Evolutionary conservation across 2,888 invertebrate species (phyloP).

Genomic region (Peribatodes rhomboidaria): DNA sequence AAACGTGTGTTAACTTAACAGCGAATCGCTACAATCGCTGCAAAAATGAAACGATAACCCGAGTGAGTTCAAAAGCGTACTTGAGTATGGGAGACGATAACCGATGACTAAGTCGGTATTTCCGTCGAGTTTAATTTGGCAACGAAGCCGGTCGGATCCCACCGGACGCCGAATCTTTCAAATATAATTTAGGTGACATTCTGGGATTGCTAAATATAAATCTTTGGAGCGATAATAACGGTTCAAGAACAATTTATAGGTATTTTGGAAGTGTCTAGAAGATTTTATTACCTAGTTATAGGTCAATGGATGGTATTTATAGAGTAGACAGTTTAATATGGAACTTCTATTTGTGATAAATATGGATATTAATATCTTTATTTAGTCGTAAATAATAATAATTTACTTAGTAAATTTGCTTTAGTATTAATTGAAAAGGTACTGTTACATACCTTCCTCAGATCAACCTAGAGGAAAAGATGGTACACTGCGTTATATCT

Average conservation of each 20-base stretch:
- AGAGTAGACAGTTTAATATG: neutral
- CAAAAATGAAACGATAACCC: neutral
- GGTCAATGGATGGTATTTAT: neutral
- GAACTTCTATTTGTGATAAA: too few relatives aligned
- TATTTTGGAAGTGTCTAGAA: neutral
- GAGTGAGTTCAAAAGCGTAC: neutral
- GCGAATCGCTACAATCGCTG: too few relatives aligned
- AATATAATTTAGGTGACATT: conserved; percentile 7
- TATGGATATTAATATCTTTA: too few relatives aligned
- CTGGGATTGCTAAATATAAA: conserved; percentile 5
- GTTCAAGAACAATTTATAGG: neutral
- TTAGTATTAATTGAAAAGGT: too few relatives aligned
- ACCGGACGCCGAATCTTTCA: conserved; percentile 7
- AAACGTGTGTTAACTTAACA: too few relatives aligned
- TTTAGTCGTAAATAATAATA: too few relatives aligned
- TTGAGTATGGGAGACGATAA: neutral
- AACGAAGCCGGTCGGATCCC: conserved; percentile 11
- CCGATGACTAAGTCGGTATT: conserved; percentile 16
- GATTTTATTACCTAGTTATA: neutral
- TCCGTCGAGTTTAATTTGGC: conserved; percentile 24
- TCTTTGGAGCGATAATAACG: conserved; percentile 1
- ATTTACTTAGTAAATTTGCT: too few relatives aligned
- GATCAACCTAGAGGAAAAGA: too few relatives aligned
- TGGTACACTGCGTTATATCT: too few relatives aligned
- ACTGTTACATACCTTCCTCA: too few relatives aligned